phyloP scores from a whole-genome alignment of 2,888 invertebrate species.

The Hedya salicella region DNA sequence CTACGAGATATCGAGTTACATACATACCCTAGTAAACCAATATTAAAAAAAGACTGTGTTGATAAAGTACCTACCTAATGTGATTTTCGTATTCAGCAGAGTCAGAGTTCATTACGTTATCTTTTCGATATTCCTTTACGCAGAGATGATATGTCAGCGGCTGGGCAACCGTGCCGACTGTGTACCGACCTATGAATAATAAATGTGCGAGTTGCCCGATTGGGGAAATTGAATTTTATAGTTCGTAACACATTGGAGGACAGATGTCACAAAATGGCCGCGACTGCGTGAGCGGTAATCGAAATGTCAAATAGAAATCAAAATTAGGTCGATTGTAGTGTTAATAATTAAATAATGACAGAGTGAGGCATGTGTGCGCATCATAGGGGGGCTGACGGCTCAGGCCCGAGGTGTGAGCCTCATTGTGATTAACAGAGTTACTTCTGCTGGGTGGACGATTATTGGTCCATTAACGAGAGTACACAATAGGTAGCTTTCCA shows the following conservation, averaged over 20 bases:
- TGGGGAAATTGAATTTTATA: conserved; percentile 86
- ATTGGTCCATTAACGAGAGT: conserved; percentile 80
- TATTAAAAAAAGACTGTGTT: too few species aligned
- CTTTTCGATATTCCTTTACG: conserved; percentile 81
- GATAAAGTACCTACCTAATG: conserved; percentile 59
- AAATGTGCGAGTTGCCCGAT: conserved; percentile 82
- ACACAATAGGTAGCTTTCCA: conserved; percentile 72
- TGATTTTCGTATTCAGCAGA: conserved; percentile 73
- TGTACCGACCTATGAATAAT: conserved; percentile 83
- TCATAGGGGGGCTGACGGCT: conserved; percentile 54
- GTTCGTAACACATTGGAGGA: conserved; percentile 82
- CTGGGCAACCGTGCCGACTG: conserved; percentile 66
- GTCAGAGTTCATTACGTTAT: conserved; percentile 69
- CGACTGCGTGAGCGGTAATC: conserved; percentile 75
- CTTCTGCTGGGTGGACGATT: conserved; percentile 83
- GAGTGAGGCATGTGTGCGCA: conserved; percentile 65
- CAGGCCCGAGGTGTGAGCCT: conserved; percentile 71
- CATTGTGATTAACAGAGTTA: conserved; percentile 82
- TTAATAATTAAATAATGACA: conserved; percentile 84
- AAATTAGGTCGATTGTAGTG: conserved; percentile 84
- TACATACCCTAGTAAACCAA: too few species aligned
- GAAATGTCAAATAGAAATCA: conserved; percentile 85
- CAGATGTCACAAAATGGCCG: conserved; percentile 84
- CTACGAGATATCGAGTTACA: too few species aligned
- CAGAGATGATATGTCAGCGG: conserved; percentile 83